Evolutionary conservation across 2,113 vertebrate species (phyloP).

Genomic region (Tetraodon nigroviridis): DNA sequence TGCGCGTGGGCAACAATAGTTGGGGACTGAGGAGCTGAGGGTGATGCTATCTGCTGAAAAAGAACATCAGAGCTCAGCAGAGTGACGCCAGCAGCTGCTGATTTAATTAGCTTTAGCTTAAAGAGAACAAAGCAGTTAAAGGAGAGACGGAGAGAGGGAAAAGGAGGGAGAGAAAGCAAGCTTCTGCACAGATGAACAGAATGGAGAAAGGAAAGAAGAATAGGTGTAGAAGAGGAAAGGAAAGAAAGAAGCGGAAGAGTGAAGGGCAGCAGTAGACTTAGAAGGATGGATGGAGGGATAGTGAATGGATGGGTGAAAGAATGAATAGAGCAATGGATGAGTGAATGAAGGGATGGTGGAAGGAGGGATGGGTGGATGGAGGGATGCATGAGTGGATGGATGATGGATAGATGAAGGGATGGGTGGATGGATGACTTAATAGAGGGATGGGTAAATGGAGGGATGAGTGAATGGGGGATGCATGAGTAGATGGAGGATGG

Average conservation of each 20-base stretch:
- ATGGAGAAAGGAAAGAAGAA: not conserved
- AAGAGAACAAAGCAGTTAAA: conserved; percentile 69
- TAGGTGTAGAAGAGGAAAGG: not conserved
- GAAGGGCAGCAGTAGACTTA: not conserved
- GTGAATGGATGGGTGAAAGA: no score
- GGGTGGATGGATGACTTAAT: conserved; percentile 8
- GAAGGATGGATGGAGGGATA: no score
- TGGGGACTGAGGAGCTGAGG: conserved; percentile 57
- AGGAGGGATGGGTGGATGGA: not conserved
- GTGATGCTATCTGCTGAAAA: conserved; percentile 64
- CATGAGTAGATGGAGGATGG: conserved; percentile 36
- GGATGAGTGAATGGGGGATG: conserved; percentile 46
- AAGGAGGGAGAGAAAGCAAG: not conserved
- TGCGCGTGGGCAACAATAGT: conserved; percentile 39
- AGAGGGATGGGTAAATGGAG: conserved; percentile 28
- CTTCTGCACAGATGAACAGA: conserved; percentile 54
- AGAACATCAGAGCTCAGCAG: conserved; percentile 59
- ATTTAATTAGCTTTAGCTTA: conserved; percentile 76
- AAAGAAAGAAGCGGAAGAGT: not conserved
- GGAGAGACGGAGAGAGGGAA: conserved; percentile 38
- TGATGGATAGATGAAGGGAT: conserved; percentile 37
- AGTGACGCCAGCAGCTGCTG: conserved; percentile 63
- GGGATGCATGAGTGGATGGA: conserved; percentile 8
- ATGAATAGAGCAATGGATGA: no score
- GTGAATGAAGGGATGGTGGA: not conserved